Conservation (phyloP, 2,888 invertebrate species). For the Coelinius sp. region DNA sequence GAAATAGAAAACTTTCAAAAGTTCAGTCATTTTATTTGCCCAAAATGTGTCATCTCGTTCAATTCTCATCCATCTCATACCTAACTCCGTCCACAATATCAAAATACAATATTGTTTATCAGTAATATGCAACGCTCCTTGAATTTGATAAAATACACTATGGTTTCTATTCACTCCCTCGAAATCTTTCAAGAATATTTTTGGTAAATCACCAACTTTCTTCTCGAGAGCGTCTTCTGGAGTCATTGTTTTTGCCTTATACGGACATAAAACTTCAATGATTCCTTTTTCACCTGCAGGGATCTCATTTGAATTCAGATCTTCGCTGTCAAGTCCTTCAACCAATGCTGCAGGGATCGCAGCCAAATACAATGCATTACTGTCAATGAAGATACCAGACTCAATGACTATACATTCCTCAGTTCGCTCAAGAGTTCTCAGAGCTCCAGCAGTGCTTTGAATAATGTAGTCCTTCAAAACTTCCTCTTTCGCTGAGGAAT, state of each 20-base stretch:
- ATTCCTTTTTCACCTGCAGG: conserved; percentile 38
- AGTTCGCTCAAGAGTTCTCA: not conserved
- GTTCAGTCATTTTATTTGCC: conserved; percentile 19
- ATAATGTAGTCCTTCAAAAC: conserved; percentile 31
- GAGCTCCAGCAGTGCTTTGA: conserved; percentile 36
- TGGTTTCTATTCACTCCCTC: conserved; percentile 39
- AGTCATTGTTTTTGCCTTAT: not conserved
- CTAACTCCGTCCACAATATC: conserved; percentile 41
- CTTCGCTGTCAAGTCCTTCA: conserved; percentile 37
- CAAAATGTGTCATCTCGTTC: conserved; percentile 43
- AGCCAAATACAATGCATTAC: too few relatives aligned
- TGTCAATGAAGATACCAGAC: conserved; percentile 42
- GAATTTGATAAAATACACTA: conserved; percentile 44
- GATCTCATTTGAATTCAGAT: too few relatives aligned
- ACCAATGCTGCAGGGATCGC: too few relatives aligned
- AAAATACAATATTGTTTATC: conserved; percentile 45
- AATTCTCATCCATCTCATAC: conserved; percentile 34
- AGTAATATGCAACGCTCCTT: conserved; percentile 46
- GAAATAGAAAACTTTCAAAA: conserved; percentile 38
- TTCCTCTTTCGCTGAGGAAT: not conserved
- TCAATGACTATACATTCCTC: not conserved
- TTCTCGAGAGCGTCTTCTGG: conserved; percentile 19
- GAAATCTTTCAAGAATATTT: conserved; percentile 21
- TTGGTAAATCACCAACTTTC: not conserved
- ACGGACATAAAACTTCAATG: conserved; percentile 42